Evolutionary conservation across 1,140 invertebrate genomes (phyloP), one percentile per base, ranked within the genome.

Genomic region (Drosophila setifemur): DNA sequence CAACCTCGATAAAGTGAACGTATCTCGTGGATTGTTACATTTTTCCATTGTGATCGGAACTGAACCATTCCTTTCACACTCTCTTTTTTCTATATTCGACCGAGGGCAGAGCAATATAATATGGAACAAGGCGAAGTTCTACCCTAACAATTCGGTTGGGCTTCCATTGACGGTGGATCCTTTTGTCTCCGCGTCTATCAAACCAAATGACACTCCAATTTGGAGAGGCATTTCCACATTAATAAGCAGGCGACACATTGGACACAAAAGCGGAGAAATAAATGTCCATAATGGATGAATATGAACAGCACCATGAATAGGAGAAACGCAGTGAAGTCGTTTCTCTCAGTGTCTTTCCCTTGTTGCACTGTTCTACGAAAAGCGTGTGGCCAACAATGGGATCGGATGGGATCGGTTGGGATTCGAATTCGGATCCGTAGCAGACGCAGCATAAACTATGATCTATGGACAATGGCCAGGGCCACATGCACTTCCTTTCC

Each of bases 171-270:
- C 33, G 49, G 50, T 68, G 64, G 52, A 60, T 49, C 67, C 57
- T 48, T 69, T 58, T 70, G 43, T 71, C 45, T 52, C 39, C 37
- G 40, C 37, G 40, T 35, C 55, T 54, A 63, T 76, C 43, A 68
- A 63, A 44, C 73, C 58, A 83, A 83, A 83, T 83, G 79, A 85
- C 79, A 83, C 79, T 83, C 79, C 79, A 83, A 83, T 83, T 83
- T 83, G 66, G 79, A 83, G 79, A 83, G 79, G 79, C 79, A 83
- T 83, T 83, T 83, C 81, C 79, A 83, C 81, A 85, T 83, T 83
- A 83, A 83, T 83, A 85, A 75, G 75, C 79, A 79, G 52, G 50
- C 69, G 78, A 73, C 73, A 83, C 70, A 83, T 60, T 48, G 69
- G 40, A 16, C 54, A 82, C 58, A 78, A 73, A 82, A 64, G 64